Base-by-base conservation (phyloP, 2,113 vertebrate species). In the Cottus gobio region DNA sequence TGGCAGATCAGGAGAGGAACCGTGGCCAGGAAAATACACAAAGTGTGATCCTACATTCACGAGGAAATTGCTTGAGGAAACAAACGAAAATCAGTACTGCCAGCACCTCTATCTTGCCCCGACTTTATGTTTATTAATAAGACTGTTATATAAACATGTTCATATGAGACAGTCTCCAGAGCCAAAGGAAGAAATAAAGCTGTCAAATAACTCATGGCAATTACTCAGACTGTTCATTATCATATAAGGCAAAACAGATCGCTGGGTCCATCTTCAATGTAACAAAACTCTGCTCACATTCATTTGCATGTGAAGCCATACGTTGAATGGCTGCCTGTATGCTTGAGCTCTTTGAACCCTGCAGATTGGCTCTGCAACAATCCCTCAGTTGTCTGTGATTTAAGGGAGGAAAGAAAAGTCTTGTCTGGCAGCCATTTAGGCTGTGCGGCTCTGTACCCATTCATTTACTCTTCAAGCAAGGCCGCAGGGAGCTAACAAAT, bases 101-200 rank as follows among this genome's bases (percentile, higher is more conserved):
- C 20, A 8, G 26, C 64, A 46, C 24, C 26, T 31, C 22, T 54
- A 36, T 66, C 62, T 50, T 71, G 16, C 60, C 39, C 24, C 26
- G 26, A 42, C 50, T 75, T 80, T 57, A 77, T 71, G 56, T 50
- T 74, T 64, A 65, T 74, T 82, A 80, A 79, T 30, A 78, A 36
- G 34, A 76, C 44, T 85, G 56, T 11, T 54, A 48, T 36, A 76
- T 70, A 48, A 73, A 76, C 31, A 39, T 76, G 26, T 54, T 68
- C 5, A 8, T 61, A 83, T 70, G 71, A 82, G 44, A 46, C 37
- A n/a, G 37, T 54, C n/a, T 22, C 24, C n/a, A 77, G 36, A 69
- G n/a, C 20, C 13, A 3, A 36, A 20, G 36, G 18, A 46, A 66
- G 37, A 28, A 54, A 62, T 60, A 60, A 31, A 75, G 34, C 64